phyloP scores from a whole-genome alignment of 2,113 vertebrate species.

The Hydrolagus affinis region DNA sequence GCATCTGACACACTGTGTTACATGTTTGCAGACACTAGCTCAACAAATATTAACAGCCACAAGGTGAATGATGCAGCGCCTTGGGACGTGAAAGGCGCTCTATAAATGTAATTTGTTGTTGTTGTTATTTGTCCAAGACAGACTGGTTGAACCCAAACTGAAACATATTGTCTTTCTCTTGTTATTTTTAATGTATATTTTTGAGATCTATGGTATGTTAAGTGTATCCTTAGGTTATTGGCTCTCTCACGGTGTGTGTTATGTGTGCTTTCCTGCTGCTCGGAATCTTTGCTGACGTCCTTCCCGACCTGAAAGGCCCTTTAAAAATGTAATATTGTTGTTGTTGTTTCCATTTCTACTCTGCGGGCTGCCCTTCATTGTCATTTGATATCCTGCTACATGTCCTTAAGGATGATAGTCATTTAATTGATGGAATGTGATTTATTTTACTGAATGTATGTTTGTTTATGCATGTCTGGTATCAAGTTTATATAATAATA shows the following conservation, averaged over 20 bases:
- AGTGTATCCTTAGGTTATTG: background rate
- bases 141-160: background rate
- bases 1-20: background rate
- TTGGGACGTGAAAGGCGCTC: too few relatives aligned
- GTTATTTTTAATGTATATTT: background rate
- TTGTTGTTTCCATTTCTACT: background rate
- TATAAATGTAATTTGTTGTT: too few relatives aligned
- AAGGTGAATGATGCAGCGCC: background rate
- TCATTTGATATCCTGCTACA: background rate
- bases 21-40: background rate
- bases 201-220: background rate
- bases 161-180: background rate
- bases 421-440: background rate
- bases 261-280: background rate
- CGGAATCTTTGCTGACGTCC: background rate
- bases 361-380: background rate
- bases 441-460: background rate
- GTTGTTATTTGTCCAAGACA: background rate
- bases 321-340: too few relatives aligned
- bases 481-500: too few relatives aligned
- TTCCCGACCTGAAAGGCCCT: too few relatives aligned
- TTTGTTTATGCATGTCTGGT: background rate
- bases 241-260: background rate
- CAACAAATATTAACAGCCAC: background rate
- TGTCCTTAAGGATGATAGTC: background rate